Percentiles rank a stretch among this genome's conserved stretches.
These are phyloP conservation scores for Tetranychus truncatus DNA, from an alignment of 2,888 invertebrate genomes.

Conservation along the genomic window DNA sequence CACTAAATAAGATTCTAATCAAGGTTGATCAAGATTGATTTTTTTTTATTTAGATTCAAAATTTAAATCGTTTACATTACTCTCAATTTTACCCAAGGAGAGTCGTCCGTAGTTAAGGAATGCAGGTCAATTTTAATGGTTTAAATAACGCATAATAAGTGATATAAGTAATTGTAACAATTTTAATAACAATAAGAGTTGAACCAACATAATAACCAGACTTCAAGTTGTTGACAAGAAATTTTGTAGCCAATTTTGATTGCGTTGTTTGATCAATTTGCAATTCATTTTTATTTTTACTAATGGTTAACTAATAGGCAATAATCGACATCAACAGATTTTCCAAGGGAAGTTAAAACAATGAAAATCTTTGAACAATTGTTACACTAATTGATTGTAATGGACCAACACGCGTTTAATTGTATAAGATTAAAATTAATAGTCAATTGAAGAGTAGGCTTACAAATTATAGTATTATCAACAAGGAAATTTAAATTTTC, in stretches of 20 bases:
- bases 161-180: background rate
- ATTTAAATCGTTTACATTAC: background rate
- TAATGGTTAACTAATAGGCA: no score
- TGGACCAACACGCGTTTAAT: no score
- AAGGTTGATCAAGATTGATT: conserved; percentile 1
- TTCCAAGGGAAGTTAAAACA: background rate
- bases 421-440: background rate
- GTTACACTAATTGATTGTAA: no score
- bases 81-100: background rate
- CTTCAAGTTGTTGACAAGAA: background rate
- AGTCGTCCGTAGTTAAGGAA: background rate
- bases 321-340: no score
- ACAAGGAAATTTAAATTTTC: background rate
- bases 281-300: no score
- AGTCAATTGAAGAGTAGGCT: background rate
- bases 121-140: background rate
- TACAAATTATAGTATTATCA: background rate
- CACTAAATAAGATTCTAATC: background rate
- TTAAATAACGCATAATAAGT: background rate
- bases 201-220: no score
- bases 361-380: no score
- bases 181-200: no score
- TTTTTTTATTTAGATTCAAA: background rate
- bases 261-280: no score
- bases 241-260: background rate